Conservation (phyloP, 1,140 invertebrate genomes). For the Drosophila rhopaloa region DNA sequence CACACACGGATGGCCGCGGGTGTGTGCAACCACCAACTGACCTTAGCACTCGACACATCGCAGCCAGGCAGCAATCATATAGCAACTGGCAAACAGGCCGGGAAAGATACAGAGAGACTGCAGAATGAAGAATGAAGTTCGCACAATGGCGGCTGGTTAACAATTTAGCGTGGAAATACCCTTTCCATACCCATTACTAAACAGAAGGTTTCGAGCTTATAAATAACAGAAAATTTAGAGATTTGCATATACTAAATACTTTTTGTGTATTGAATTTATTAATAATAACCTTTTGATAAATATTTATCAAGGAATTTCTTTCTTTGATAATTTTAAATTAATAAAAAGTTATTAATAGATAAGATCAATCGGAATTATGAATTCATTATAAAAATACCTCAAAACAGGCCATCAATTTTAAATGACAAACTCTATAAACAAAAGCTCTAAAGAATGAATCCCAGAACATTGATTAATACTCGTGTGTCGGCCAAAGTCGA, state of each 20-base stretch:
- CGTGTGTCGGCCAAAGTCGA: neutral
- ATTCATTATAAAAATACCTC: neutral
- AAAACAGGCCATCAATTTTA: neutral
- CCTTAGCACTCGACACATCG: slow-evolving; percentile 60
- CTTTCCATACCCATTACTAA: neutral
- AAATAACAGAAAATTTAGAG: no score
- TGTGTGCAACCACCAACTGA: slow-evolving; percentile 58
- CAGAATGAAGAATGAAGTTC: slow-evolving; percentile 34
- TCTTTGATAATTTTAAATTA: no score
- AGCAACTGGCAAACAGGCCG: neutral
- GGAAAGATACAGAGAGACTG: slow-evolving; percentile 18
- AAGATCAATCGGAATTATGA: no score
- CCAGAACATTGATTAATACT: neutral
- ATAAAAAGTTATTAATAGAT: no score
- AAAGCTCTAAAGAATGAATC: neutral
- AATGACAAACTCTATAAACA: neutral
- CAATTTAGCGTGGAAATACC: slow-evolving; percentile 6
- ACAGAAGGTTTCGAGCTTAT: neutral
- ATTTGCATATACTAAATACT: no score
- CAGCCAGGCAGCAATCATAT: slow-evolving; percentile 16
- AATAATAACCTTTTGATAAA: no score
- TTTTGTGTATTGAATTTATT: no score
- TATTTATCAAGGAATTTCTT: no score
- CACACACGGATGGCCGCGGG: slow-evolving; percentile 1
- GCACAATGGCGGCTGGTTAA: slow-evolving; percentile 27